phyloP scores from a whole-genome alignment of 2,113 vertebrate species.

The Alexandromys fortis region DNA sequence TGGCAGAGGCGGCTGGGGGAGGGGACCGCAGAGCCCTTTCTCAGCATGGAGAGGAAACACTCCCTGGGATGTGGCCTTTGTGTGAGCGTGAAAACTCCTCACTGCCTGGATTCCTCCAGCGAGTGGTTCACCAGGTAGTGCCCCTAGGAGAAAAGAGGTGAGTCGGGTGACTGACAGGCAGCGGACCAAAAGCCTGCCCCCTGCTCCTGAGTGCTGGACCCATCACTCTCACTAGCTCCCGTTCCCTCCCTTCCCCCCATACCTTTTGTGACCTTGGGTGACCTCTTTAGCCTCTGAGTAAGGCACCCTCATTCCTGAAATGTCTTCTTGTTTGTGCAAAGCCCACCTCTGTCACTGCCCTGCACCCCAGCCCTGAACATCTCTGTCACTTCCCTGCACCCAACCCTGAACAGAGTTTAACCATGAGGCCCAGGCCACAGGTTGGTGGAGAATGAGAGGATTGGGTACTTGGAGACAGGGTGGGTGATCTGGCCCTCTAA shows the following conservation, averaged over 20 bases:
- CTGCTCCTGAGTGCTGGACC: no score
- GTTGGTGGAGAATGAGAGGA: neutral
- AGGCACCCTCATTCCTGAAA: neutral
- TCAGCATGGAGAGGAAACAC: neutral
- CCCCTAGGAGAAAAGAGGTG: rapidly evolving
- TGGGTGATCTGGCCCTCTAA: rapidly evolving
- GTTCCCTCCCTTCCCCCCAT: neutral
- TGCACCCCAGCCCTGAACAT: neutral
- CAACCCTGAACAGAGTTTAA: neutral
- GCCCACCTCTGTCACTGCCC: neutral
- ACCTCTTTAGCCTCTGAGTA: rapidly evolving
- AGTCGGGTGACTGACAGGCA: rapidly evolving
- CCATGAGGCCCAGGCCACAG: neutral
- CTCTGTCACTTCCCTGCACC: no score
- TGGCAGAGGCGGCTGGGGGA: neutral
- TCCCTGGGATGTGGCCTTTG: neutral
- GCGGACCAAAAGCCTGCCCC: rapidly evolving
- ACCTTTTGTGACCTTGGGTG: neutral
- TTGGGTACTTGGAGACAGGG: rapidly evolving
- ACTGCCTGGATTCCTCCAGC: neutral
- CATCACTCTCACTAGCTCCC: neutral
- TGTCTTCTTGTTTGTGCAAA: neutral
- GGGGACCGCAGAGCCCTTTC: neutral
- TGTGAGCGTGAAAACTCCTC: neutral
- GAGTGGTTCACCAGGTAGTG: neutral